Evolutionary conservation across 2,888 invertebrate species (phyloP), one percentile per base, ranked within the genome.

Genomic region (Ormia ochracea): DNA sequence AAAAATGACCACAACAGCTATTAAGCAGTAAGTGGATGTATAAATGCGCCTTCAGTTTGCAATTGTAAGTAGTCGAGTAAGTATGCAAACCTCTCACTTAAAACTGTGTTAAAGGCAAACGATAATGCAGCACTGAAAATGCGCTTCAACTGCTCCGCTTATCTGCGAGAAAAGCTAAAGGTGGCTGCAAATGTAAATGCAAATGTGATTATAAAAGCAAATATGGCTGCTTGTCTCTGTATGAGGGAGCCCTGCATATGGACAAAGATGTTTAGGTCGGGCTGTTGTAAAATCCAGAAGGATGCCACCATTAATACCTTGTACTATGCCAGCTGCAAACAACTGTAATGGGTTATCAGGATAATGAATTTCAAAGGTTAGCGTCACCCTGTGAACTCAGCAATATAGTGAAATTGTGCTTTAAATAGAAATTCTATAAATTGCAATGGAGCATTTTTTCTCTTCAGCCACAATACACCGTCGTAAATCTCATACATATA

Each of bases 1-100:
- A 80, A 80, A 76, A 66, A 50, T 74, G 70, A 80, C 80, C 80
- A 75, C 76, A 80, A 68, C 56, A 80, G 66, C 75, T 76, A 80
- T 80, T 80, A 80, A 76, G 56, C 48, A 56, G 63, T 66, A 66
- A 50, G 17, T 38, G 23, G n/a, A 6, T 7, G 4, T 48, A 12
- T 54, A 33, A 36, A 19, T 12, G n/a, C 63, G 33, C 14, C 52
- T 52, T 52, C 26, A 38, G 45, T 59, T 26, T 54, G 41, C 72
- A 73, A n/a, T 3, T 26, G 5, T 6, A 50, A 59, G 28, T 19
- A 50, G 33, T 33, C 45, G 48, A 50, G 33, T 58, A 74, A 74
- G 66, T 52, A 72, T 23, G 61, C 72, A 70, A 66, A 66, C 58
- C 65, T 70, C 33, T 68, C 54, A 45, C 61, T 56, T 45, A n/a